Evolutionary conservation across 2,888 invertebrate genomes (phyloP).

Genomic region (Lasioglossum calceatum): DNA sequence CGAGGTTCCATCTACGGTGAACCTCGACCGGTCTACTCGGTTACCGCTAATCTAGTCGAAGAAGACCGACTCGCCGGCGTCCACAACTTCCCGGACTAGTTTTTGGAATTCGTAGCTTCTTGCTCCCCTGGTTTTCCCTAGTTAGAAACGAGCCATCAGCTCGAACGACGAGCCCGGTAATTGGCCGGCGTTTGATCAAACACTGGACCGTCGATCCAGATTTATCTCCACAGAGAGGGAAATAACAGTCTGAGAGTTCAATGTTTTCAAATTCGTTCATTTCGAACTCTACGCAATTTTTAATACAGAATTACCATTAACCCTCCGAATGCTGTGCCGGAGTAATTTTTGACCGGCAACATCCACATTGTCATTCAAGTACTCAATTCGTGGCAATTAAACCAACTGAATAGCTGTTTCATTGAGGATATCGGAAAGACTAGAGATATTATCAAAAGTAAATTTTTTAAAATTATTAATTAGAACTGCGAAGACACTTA

Average conservation of each 20-base stretch:
- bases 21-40: constrained; percentile 41
- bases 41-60: constrained; percentile 66
- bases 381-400: too few species aligned
- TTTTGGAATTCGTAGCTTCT: constrained; percentile 25
- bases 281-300: neutral
- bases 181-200: neutral
- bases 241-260: neutral
- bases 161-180: neutral
- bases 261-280: neutral
- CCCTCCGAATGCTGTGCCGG: too few species aligned
- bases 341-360: too few species aligned
- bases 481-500: too few species aligned
- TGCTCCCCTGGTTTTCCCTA: neutral
- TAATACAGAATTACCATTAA: neutral
- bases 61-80: constrained; percentile 49
- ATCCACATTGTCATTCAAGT: too few species aligned
- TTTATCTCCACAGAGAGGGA: neutral
- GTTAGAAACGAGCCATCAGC: too few species aligned
- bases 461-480: too few species aligned
- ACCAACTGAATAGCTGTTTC: too few species aligned
- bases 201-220: neutral
- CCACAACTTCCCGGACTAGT: constrained; percentile 12
- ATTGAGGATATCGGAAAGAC: too few species aligned
- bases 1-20: constrained; percentile 27
- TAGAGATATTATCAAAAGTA: too few species aligned